These are phyloP conservation scores for Buathra laborator DNA, from an alignment of 2,888 invertebrate genomes.

Conservation along the genomic window DNA sequence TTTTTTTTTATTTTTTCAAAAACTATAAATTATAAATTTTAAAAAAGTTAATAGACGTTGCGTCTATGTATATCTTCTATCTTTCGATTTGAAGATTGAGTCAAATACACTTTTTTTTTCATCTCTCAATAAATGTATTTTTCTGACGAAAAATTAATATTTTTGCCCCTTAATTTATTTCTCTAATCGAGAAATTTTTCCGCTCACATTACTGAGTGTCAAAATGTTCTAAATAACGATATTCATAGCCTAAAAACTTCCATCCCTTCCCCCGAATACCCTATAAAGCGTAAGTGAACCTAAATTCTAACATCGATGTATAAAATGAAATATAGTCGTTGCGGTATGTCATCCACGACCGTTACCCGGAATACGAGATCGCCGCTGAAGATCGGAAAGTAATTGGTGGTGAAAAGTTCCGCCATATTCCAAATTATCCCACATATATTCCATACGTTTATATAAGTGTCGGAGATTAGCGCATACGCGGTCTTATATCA, in stretches of 20 bases:
- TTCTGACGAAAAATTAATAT: too few species aligned
- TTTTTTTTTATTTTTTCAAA: not conserved
- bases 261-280: not conserved
- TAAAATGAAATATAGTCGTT: not conserved
- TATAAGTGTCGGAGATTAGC: not conserved
- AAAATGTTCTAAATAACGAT: not conserved
- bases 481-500: not conserved
- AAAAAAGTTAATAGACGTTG: too few species aligned
- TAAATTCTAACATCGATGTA: not conserved
- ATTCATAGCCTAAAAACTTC: not conserved
- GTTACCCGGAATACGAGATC: not conserved
- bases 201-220: not conserved
- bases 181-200: not conserved
- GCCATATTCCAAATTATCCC: not conserved
- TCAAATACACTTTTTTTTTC: too few species aligned
- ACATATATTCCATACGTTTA: not conserved
- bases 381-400: not conserved
- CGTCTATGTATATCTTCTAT: too few species aligned
- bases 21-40: too few species aligned
- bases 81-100: too few species aligned
- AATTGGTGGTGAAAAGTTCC: conserved; percentile 5
- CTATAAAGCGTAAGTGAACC: not conserved
- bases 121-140: too few species aligned
- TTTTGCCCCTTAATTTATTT: too few species aligned
- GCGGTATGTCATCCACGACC: not conserved